Conservation (phyloP, 2,888 invertebrate species). For the Philonicus albiceps region DNA sequence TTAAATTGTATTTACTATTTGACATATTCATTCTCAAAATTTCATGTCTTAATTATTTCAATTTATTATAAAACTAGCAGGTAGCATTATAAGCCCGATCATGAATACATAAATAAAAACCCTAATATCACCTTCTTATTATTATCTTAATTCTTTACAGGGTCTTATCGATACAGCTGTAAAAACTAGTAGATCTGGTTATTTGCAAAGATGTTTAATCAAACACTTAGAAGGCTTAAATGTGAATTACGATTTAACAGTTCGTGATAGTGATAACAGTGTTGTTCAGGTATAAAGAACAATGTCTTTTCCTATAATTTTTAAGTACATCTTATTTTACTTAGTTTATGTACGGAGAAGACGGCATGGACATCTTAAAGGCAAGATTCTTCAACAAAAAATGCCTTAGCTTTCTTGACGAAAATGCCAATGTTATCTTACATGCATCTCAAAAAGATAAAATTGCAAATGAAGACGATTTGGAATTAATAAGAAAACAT, state of each 20-base stretch:
- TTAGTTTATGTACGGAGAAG: slow-evolving; percentile 91
- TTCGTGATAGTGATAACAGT: slow-evolving; percentile 92
- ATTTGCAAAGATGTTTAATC: slow-evolving; percentile 94
- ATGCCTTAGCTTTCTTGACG: slow-evolving; percentile 81
- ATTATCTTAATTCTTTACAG: slow-evolving; percentile 59
- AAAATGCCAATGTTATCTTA: slow-evolving; percentile 76
- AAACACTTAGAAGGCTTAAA: slow-evolving; percentile 97
- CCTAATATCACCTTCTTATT: too few relatives aligned
- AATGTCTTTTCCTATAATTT: background rate
- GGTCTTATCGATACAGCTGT: slow-evolving; percentile 99
- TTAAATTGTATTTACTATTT: too few relatives aligned
- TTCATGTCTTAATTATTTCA: too few relatives aligned
- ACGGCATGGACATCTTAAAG: slow-evolving; percentile 88
- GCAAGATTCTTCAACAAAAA: slow-evolving; percentile 81
- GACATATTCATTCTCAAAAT: background rate
- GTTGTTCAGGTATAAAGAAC: slow-evolving; percentile 76
- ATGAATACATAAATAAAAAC: too few relatives aligned
- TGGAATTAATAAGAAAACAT: slow-evolving; percentile 66
- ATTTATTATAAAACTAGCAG: too few relatives aligned
- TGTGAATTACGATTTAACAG: slow-evolving; percentile 93
- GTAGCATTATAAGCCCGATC: too few relatives aligned
- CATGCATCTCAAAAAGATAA: slow-evolving; percentile 67
- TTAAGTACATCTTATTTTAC: slow-evolving; percentile 39
- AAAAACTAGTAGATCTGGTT: slow-evolving; percentile 98
- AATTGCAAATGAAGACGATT: slow-evolving; percentile 68